phyloP scores from a whole-genome alignment of 37 sponge, comb jelly and placozoan species.

The Theonella swinhoei region DNA sequence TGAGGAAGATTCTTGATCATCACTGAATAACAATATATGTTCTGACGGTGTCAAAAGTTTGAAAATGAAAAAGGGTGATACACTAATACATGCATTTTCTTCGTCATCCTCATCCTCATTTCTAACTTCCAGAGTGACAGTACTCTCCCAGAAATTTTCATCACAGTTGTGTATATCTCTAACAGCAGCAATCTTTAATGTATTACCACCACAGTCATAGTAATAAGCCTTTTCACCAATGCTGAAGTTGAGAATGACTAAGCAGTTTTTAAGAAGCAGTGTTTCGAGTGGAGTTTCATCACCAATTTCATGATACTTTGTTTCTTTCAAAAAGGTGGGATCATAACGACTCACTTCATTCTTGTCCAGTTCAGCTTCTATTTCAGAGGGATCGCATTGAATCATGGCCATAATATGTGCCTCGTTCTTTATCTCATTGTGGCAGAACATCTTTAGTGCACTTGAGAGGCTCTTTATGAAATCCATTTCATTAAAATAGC shows the following conservation, averaged over 20 bases:
- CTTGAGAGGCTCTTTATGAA: constrained; percentile 11
- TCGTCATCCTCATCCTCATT: not conserved
- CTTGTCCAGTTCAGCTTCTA: not conserved
- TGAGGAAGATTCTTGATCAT: not conserved
- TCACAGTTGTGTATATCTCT: not conserved
- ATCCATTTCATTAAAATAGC: not conserved
- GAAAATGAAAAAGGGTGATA: constrained; percentile 25
- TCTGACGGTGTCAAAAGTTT: constrained; percentile 9
- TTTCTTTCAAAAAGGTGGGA: not conserved
- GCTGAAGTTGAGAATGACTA: constrained; percentile 37
- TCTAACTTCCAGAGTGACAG: not conserved
- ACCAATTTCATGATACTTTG: not conserved
- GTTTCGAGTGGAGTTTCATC: not conserved
- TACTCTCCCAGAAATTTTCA: not conserved
- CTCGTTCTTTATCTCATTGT: not conserved
- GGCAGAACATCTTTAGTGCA: not conserved
- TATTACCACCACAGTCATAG: not conserved
- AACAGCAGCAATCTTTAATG: constrained; percentile 6
- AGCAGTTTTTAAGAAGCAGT: not conserved
- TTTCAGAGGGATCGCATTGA: constrained; percentile 32
- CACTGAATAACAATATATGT: not conserved
- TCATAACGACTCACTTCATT: constrained; percentile 12
- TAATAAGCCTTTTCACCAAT: constrained; percentile 26
- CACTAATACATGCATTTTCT: not conserved
- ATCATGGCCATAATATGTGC: constrained; percentile 28